Evolutionary conservation across 1,140 invertebrate genomes (phyloP).

Genomic region (Micrasema minimum): DNA sequence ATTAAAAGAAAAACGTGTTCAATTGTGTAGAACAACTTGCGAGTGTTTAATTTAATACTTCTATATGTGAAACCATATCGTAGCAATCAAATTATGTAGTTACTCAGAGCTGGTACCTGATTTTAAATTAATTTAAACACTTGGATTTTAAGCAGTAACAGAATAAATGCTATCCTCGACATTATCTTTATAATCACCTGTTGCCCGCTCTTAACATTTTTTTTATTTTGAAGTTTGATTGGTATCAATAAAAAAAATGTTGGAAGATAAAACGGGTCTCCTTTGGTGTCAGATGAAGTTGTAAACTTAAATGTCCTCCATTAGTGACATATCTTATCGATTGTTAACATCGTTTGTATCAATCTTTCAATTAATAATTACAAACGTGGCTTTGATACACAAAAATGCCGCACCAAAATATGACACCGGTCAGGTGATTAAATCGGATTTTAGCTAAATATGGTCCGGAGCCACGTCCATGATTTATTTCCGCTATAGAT

Average conservation of each 20-base stretch:
- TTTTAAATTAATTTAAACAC: constrained; percentile 14
- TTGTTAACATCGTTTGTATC: constrained; percentile 45
- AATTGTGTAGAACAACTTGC: too few species aligned
- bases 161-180: constrained; percentile 41
- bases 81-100: too few species aligned
- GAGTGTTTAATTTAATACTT: too few species aligned
- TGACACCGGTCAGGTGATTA: constrained; percentile 49
- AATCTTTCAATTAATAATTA: constrained; percentile 50
- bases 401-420: constrained; percentile 49
- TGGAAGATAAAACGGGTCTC: constrained; percentile 44
- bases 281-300: constrained; percentile 53
- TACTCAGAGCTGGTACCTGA: too few species aligned
- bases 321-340: constrained; percentile 53
- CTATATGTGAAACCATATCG: too few species aligned
- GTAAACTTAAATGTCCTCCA: constrained; percentile 53
- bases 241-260: constrained; percentile 50
- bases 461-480: constrained; percentile 2
- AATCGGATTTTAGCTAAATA: constrained; percentile 40
- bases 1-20: too few species aligned
- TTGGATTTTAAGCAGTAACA: constrained; percentile 17
- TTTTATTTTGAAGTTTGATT: constrained; percentile 44
- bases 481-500: constrained; percentile 30
- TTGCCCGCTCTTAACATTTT: constrained; percentile 45
- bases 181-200: constrained; percentile 47
- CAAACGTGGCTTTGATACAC: constrained; percentile 43